These are phyloP conservation scores for Lycopodina hypogea DNA, from an alignment of 37 sponge, comb jelly and placozoan genomes.

Conservation along the genomic window DNA sequence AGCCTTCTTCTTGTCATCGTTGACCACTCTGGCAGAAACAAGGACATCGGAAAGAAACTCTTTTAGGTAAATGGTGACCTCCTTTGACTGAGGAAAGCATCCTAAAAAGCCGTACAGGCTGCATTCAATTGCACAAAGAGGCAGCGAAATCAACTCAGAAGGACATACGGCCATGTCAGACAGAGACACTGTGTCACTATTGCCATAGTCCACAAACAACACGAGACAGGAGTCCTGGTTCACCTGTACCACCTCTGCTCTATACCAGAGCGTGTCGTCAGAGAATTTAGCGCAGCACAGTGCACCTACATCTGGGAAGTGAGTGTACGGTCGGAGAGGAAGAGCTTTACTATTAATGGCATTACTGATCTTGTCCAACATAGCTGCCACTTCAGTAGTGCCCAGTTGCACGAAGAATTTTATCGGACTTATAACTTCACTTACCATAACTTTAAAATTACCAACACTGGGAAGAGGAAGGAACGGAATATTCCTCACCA, in stretches of 20 bases:
- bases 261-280: slow-evolving; percentile 54
- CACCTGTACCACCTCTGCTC: slow-evolving; percentile 31
- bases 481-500: not conserved
- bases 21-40: not conserved
- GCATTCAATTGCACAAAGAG: slow-evolving; percentile 21
- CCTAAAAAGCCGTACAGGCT: slow-evolving; percentile 4
- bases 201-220: slow-evolving; percentile 69
- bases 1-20: too few species aligned
- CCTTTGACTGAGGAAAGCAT: too few species aligned
- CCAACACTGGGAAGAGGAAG: not conserved
- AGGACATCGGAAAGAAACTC: not conserved
- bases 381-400: not conserved
- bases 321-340: not conserved
- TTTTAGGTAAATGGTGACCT: not conserved
- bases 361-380: not conserved
- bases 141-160: slow-evolving; percentile 15
- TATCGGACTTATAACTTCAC: slow-evolving; percentile 15
- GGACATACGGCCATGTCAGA: slow-evolving; percentile 20
- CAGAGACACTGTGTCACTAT: slow-evolving; percentile 42
- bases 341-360: not conserved
- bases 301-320: slow-evolving; percentile 4
- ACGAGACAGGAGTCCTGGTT: not conserved
- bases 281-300: slow-evolving; percentile 63
- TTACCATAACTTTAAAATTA: slow-evolving; percentile 12
- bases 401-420: slow-evolving; percentile 11